Evolutionary conservation across 2,113 vertebrate genomes (phyloP), one percentile per base, ranked within the genome.

Genomic region (Leiothrix lutea): DNA sequence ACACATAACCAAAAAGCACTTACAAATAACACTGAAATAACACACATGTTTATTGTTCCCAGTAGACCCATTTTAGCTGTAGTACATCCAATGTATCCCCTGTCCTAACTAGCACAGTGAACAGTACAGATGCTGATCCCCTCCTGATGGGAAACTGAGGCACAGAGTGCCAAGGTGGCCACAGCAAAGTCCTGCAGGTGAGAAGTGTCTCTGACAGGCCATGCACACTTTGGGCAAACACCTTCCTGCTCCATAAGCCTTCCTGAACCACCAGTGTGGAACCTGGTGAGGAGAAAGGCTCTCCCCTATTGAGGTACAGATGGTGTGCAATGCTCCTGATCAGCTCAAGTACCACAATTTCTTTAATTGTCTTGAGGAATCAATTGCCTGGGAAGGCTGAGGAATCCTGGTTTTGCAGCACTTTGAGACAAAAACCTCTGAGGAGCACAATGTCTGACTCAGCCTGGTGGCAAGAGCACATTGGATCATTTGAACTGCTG

Each of bases 41-140:
- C 1, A 2, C 40, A 48, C 2, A 0, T 4, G 17, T 5, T 45
- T 51, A 9, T 31, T 54, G 9, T 11, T 79, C 36, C 45, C 2
- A 40, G 11, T 0, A 45, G 17, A 42, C 12, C n/a, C 51, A 16
- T 17, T 58, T 67, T 25, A 62, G 29, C 80, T 60, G 19, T 29
- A 35, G 28, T 8, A 36, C 18, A 9, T 25, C 45, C 62, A 15
- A 2, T 29, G 11, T 38, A 56, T 36, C 6, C 25, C 40, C 26
- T 56, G 33, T 23, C 45, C 50, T 81, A 38, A 42, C 17, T 33
- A 29, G 11, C 36, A 33, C 0, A 19, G 45, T 17, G 23, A 73
- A 38, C 26, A 51, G 48, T 11, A n/a, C 22, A 40, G 33, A 35
- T 47, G 24, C 6, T 85, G 50, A 33, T 17, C 25, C 17, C 36